phyloP scores from a whole-genome alignment of 2,888 invertebrate species.

The Tipula vernalis region DNA sequence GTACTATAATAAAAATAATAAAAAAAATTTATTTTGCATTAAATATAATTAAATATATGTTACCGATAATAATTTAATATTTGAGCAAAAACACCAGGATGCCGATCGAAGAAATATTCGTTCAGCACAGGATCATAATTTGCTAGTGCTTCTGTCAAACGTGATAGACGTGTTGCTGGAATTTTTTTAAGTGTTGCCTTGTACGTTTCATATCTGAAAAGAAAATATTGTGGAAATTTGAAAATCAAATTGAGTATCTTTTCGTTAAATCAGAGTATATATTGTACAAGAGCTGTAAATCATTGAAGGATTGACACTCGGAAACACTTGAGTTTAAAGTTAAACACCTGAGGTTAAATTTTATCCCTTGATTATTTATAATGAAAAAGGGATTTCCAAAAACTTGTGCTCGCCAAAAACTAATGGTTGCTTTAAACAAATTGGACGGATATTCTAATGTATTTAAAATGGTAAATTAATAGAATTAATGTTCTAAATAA shows the following conservation, averaged over 20 bases:
- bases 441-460: too few relatives aligned
- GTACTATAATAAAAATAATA: constrained; percentile 44
- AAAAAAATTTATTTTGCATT: neutral
- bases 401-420: too few relatives aligned
- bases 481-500: too few relatives aligned
- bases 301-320: too few relatives aligned
- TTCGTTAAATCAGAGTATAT: too few relatives aligned
- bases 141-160: constrained; percentile 72
- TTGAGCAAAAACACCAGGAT: constrained; percentile 84
- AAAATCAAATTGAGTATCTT: neutral
- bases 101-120: constrained; percentile 79
- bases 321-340: too few relatives aligned
- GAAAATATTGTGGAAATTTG: neutral
- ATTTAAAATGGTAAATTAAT: too few relatives aligned
- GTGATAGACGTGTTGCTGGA: constrained; percentile 71
- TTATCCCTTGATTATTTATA: too few relatives aligned
- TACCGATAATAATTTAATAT: constrained; percentile 77
- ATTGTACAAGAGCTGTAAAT: too few relatives aligned
- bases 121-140: constrained; percentile 83
- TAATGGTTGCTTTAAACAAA: too few relatives aligned
- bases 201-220: constrained; percentile 52
- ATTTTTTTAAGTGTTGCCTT: constrained; percentile 79
- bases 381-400: too few relatives aligned
- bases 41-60: constrained; percentile 15
- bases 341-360: too few relatives aligned